These are phyloP conservation scores for Gymnoscopelus braueri DNA, from an alignment of 2,797 vertebrate genomes.

Conservation along the genomic window DNA sequence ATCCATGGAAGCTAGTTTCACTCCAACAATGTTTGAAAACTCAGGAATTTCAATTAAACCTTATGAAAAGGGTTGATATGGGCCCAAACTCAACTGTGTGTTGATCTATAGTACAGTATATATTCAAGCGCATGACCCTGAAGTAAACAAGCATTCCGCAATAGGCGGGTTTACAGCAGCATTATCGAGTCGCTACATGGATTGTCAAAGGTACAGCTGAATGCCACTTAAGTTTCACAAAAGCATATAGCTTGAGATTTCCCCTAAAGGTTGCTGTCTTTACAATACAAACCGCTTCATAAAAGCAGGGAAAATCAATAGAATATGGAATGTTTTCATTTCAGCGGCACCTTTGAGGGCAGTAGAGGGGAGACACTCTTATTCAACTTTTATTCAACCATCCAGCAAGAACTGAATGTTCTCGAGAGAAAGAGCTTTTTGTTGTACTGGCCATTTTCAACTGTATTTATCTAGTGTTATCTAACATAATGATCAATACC, in stretches of 20 bases:
- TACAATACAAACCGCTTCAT: conserved; percentile 6
- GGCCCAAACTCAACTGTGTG: background rate
- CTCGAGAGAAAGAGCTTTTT: too few species aligned
- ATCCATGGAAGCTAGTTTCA: background rate
- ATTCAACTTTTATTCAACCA: background rate
- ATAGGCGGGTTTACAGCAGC: background rate
- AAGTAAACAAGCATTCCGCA: conserved; percentile 13
- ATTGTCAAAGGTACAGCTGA: conserved; percentile 18
- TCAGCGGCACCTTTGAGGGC: conserved; percentile 9
- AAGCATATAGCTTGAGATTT: conserved; percentile 12
- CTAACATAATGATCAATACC: background rate
- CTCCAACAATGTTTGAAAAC: background rate
- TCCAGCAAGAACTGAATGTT: too few species aligned
- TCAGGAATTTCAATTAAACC: conserved; percentile 9
- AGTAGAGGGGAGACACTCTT: background rate
- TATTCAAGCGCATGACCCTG: conserved; percentile 8
- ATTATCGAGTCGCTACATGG: background rate
- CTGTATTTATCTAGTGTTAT: too few species aligned
- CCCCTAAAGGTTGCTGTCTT: background rate
- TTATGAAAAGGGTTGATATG: background rate
- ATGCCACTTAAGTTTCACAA: conserved; percentile 5
- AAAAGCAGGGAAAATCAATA: conserved; percentile 27
- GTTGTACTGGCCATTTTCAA: too few species aligned
- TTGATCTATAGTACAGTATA: background rate
- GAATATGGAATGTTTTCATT: conserved; percentile 19